Evolutionary conservation across 2,113 vertebrate species (phyloP), one percentile per base, ranked within the genome.

Genomic region (Malurus elegans): DNA sequence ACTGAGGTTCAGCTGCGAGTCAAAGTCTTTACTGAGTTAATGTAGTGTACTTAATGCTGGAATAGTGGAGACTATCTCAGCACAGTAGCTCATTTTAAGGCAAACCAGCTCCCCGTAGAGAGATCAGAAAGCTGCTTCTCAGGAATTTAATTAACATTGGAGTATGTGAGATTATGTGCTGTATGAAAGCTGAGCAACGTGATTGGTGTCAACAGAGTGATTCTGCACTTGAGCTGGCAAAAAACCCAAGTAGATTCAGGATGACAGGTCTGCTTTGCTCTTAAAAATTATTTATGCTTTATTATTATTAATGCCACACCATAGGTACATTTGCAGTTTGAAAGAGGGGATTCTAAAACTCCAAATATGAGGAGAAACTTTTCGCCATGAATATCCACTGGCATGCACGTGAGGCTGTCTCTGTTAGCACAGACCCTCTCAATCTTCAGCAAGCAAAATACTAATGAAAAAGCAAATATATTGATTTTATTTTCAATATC

Each of bases 11-110:
- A 94, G 75, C 94, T 44, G 24, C 73, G 20, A 74, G 70, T 48
- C 85, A 83, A 84, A 94, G 90, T 53, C 95, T 96, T 96, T 96
- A 94, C 95, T 91, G 96, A 97, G 94, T 95, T 96, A 96, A 97
- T 97, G 95, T 95, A 97, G 90, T 96, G 95, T 95, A 96, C 92
- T n/a, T 94, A 97, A 95, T 94, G 94, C 86, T 80, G 32, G 88
- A 60, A 90, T 93, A 97, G 96, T 86, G 64, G 87, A 80, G 82
- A 86, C 74, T 82, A 95, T 94, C 95, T 90, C 95, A 97, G 93
- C 93, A 87, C 92, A 95, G 93, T 93, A 86, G 90, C 29, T 94
- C 93, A 86, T 95, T 97, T 96, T 90, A 92, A 93, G 79, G 94
- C 90, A 96, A 95, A 93, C 74, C 94, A 96, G 92, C 92, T 96